Percentiles rank a stretch among this genome's conserved stretches.
Evolutionary conservation across 2,113 vertebrate genomes (phyloP).

Genomic region (Columbina picui): DNA sequence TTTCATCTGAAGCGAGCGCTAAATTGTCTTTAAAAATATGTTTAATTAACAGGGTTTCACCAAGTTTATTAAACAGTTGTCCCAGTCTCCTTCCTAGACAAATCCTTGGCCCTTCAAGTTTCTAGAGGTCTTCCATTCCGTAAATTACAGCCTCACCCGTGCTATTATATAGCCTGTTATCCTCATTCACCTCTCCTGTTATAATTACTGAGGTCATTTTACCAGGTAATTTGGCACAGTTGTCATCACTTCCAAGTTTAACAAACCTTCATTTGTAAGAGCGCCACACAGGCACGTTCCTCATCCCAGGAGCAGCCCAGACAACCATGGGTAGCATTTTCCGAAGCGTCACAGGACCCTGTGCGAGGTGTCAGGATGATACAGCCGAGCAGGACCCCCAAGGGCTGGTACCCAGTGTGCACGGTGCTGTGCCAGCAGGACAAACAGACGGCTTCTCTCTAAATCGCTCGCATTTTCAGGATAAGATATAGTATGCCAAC

Average conservation of each 20-base stretch:
- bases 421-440: background rate
- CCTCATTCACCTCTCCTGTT: background rate
- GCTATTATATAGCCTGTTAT: background rate
- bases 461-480: accelerated
- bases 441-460: background rate
- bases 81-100: background rate
- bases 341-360: accelerated
- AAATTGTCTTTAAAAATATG: background rate
- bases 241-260: background rate
- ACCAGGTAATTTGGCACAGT: background rate
- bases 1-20: background rate
- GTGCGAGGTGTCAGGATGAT: accelerated
- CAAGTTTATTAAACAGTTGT: background rate
- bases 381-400: background rate
- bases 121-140: background rate
- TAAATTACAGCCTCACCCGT: background rate
- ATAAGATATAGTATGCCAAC: background rate
- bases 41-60: background rate
- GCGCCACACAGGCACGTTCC: background rate
- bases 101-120: background rate
- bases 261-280: background rate
- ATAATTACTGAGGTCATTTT: background rate
- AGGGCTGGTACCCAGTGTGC: background rate
- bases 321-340: background rate
- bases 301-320: background rate